phyloP scores from a whole-genome alignment of 1,140 invertebrate species.

The Apis dorsata region DNA sequence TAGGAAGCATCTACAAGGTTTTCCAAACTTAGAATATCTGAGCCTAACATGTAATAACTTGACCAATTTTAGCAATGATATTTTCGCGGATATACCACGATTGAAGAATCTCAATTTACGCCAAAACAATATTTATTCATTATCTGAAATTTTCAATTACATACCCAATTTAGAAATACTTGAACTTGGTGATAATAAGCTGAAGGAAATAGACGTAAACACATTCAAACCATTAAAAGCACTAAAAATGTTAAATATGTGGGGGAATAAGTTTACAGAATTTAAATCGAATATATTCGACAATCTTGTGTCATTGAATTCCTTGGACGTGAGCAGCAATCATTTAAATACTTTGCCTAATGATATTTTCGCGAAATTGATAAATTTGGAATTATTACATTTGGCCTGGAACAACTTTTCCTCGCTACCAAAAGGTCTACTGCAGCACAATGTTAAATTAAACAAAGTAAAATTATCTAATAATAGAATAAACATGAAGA shows the following conservation, averaged over 20 bases:
- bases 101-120: conserved; percentile 82
- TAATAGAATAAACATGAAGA: conserved; percentile 79
- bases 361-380: conserved; percentile 82
- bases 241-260: conserved; percentile 82
- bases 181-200: conserved; percentile 83
- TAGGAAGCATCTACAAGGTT: conserved; percentile 80
- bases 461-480: conserved; percentile 79
- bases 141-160: conserved; percentile 61
- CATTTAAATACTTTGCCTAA: conserved; percentile 81
- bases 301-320: conserved; percentile 80
- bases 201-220: conserved; percentile 81
- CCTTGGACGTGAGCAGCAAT: conserved; percentile 83
- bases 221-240: conserved; percentile 82
- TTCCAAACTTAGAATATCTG: conserved; percentile 78
- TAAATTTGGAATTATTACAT: conserved; percentile 82
- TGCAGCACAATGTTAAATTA: conserved; percentile 80
- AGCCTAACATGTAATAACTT: conserved; percentile 79
- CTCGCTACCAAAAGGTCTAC: conserved; percentile 82
- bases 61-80: conserved; percentile 81
- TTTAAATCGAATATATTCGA: conserved; percentile 82
- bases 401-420: conserved; percentile 83
- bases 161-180: conserved; percentile 81
- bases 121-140: conserved; percentile 80
- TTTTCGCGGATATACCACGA: conserved; percentile 82
- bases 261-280: conserved; percentile 83